These are phyloP conservation scores for Drosophila acutilabella DNA, from an alignment of 2,888 invertebrate genomes.

Conservation along the genomic window DNA sequence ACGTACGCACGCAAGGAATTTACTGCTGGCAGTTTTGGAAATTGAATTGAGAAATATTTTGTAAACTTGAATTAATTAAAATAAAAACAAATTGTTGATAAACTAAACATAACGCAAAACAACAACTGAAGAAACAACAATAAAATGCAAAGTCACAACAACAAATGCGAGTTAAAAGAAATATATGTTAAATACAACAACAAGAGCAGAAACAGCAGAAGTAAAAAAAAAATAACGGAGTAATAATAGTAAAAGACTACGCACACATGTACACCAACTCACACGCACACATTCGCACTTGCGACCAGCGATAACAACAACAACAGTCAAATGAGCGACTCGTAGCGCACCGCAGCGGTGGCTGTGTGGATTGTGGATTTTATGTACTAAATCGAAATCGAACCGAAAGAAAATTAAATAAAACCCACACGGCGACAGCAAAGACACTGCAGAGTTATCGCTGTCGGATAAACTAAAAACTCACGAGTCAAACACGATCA, in stretches of 20 bases:
- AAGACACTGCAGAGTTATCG: too few relatives aligned
- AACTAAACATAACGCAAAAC: neutral
- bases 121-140: neutral
- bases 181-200: conserved; percentile 25
- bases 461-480: neutral
- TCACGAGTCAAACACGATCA: conserved; percentile 1
- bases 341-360: conserved; percentile 26
- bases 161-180: conserved; percentile 15
- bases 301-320: conserved; percentile 39
- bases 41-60: neutral
- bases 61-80: conserved; percentile 14
- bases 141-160: conserved; percentile 41
- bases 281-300: conserved; percentile 13
- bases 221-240: conserved; percentile 26
- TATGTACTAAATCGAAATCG: neutral
- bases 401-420: too few relatives aligned
- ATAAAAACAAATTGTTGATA: conserved; percentile 34
- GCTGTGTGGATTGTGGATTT: conserved; percentile 6
- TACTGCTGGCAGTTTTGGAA: too few relatives aligned
- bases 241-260: conserved; percentile 43
- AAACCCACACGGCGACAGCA: too few relatives aligned
- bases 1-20: too few relatives aligned
- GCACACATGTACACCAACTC: conserved; percentile 22
- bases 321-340: conserved; percentile 47
- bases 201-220: conserved; percentile 9